Base-by-base conservation (phyloP, 2,113 vertebrate genomes). In the Sapayoa aenigma region DNA sequence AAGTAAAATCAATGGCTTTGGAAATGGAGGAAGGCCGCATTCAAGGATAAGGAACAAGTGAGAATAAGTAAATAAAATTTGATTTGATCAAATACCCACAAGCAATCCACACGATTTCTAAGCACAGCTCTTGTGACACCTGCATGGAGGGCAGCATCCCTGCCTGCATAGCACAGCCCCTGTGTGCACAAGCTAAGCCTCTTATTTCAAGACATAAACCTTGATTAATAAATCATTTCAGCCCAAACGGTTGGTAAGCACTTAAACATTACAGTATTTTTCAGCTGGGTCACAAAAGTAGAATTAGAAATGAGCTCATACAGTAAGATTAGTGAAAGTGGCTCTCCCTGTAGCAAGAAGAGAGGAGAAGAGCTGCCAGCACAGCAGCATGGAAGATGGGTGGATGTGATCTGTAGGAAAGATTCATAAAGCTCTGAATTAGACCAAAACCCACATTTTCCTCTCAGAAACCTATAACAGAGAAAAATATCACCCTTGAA, bases 61-160 rank as follows among this genome's bases (percentile, higher is more conserved):
- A 76, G 42, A 80, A 52, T 42, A 84, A 93, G 47, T 42, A 88
- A 81, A 85, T 58, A 72, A 44, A 63, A 62, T n/a, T 42, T 58
- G 42, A 77, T 77, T 56, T 73, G 74, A 76, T 93, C 52, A 52
- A 88, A 84, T 13, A 65, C 39, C 39, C 9, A 1, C 5, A 50
- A 55, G 44, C 2, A 5, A 37, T 4, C 4, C 1, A 0, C 0
- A 1, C 7, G 10, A 6, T 31, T 65, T 46, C 60, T 39, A 11
- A 75, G 44, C 14, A 12, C 60, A 59, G 56, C 21, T 90, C n/a
- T 52, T 67, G 37, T 2, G 2, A 56, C n/a, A 33, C 11, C 62
- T 35, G 28, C 66, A n/a, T 33, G 67, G 52, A 44, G 46, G 55
- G 59, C 5, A 5, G 42, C 2, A 0, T 46, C 37, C 66, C 68